Conservation (phyloP, 2,113 vertebrate species). For the Dicaeum eximium region DNA sequence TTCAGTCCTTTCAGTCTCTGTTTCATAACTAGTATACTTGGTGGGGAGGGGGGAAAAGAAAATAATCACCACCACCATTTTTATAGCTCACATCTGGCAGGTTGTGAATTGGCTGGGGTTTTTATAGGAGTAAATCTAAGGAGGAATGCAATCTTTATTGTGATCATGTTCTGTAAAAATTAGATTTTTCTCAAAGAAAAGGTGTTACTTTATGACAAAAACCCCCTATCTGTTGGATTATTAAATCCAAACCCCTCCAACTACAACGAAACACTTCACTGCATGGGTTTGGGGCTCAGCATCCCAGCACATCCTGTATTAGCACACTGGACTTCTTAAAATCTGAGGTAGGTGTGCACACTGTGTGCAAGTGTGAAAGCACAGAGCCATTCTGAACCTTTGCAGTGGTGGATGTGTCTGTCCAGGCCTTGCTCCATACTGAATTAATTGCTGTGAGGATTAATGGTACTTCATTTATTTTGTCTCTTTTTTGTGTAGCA, state of each 20-base stretch:
- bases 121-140: background rate
- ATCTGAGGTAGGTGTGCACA: background rate
- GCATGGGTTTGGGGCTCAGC: background rate
- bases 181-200: background rate
- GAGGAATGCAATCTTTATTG: background rate
- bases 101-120: background rate
- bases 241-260: background rate
- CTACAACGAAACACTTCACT: background rate
- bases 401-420: background rate
- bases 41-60: background rate
- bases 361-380: background rate
- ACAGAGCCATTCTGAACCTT: background rate
- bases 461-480: background rate
- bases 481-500: background rate
- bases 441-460: background rate
- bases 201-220: background rate
- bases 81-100: background rate
- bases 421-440: background rate
- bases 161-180: background rate
- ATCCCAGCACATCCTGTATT: background rate
- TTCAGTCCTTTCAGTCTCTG: background rate
- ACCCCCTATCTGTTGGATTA: background rate
- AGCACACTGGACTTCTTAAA: background rate
- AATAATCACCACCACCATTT: background rate
- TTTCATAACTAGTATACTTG: slow-evolving; percentile 13